Percentiles rank a stretch among this genome's conserved stretches.
Conservation (phyloP, 2,888 invertebrate species). For the Flexamia atlantica region DNA sequence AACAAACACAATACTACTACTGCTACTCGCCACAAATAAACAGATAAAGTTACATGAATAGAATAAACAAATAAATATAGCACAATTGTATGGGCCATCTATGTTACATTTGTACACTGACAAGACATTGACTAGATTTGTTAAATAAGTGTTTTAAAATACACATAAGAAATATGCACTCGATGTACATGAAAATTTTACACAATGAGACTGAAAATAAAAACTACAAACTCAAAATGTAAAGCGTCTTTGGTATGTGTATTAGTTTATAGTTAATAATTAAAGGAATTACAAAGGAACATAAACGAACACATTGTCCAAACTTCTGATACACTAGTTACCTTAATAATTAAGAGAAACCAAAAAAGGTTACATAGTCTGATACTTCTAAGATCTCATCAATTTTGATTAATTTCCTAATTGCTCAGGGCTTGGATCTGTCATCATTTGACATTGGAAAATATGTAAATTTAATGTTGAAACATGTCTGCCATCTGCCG, state of each 20-base stretch:
- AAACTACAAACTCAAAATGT: not conserved
- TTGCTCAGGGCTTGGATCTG: no score
- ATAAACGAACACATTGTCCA: no score
- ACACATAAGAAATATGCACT: constrained; percentile 14
- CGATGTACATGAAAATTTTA: constrained; percentile 19
- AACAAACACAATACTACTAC: not conserved
- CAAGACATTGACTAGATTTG: constrained; percentile 26
- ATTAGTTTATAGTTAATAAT: no score
- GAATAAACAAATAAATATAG: constrained; percentile 14
- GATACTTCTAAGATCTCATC: no score
- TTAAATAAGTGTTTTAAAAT: not conserved
- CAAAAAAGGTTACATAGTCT: no score
- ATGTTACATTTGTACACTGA: constrained; percentile 16
- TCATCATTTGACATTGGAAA: no score
- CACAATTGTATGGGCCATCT: not conserved
- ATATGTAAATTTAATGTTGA: no score
- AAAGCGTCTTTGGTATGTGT: not conserved
- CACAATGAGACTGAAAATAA: not conserved
- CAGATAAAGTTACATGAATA: not conserved
- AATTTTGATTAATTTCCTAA: no score
- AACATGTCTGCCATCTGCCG: no score
- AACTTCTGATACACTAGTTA: no score
- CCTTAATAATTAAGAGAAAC: no score
- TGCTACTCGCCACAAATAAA: not conserved
- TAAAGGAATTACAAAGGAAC: no score